A percentile compares a stretch with the other conserved stretches of the same genome.
Conservation (phyloP, 2,888 invertebrate species). For the Lithodes maja region DNA sequence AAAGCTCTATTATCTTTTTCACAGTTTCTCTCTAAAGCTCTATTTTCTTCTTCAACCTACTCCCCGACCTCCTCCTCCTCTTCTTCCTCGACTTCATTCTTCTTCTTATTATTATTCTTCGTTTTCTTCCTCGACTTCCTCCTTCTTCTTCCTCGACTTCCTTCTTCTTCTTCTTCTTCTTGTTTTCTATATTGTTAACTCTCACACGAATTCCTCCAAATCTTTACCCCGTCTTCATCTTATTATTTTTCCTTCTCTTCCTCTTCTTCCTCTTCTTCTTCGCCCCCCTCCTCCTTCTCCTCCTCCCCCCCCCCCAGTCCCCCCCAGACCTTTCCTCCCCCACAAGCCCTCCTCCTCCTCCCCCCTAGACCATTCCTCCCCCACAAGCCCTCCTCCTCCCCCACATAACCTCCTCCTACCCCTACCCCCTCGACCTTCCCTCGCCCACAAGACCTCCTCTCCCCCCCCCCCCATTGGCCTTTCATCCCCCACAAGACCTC, state of each 20-base stretch:
- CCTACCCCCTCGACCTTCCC: not conserved
- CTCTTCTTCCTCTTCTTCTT: not conserved
- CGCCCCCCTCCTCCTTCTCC: too few relatives aligned
- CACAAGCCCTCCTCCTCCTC: not conserved
- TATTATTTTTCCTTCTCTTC: not conserved
- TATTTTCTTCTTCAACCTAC: not conserved
- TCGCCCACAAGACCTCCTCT: not conserved
- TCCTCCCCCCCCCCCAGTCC: not conserved
- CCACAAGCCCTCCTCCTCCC: not conserved
- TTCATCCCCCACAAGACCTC: not conserved
- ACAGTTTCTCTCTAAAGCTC: not conserved
- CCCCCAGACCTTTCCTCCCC: not conserved
- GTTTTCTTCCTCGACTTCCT: not conserved
- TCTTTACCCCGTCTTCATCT: not conserved
- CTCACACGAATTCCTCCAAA: not conserved
- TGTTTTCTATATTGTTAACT: not conserved
- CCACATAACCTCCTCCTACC: not conserved
- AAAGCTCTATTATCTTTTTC: not conserved
- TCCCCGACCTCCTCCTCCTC: not conserved
- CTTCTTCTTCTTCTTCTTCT: not conserved
- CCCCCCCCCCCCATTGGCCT: not conserved
- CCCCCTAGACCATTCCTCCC: not conserved
- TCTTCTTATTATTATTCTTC: not conserved
- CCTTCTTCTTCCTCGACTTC: not conserved
- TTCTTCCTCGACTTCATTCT: not conserved